Base-by-base conservation (phyloP, 2,888 invertebrate species). In the Serrognathus titanus region DNA sequence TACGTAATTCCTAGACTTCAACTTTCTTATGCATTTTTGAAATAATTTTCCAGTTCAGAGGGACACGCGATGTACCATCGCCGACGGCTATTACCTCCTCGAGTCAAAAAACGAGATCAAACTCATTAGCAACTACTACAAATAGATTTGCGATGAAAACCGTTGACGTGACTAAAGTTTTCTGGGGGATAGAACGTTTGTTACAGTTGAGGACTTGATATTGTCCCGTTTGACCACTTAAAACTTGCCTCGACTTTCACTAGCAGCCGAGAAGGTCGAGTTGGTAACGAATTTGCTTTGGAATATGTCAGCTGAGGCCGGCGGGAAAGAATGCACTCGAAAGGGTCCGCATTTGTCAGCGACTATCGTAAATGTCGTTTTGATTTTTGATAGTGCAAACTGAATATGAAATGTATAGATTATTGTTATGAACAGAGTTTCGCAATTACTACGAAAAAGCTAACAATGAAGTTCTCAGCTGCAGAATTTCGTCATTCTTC, bases 201-300 rank as follows among this genome's bases (percentile, higher is more conserved):
- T 69, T 71, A 66, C 63, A 70, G 66, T 69, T 67, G 70, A 70
- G 66, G 70, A 69, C 59, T 65, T 66, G 67, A 64, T 66, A 68
- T 69, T 31, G 64, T 63, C 65, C 64, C 66, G 66, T 68, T 53
- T 51, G 67, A 69, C 69, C 69, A 68, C 70, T 69, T 69, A 60
- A 52, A 56, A 59, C 57, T 62, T 7, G 24, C 24, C 66, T 67
- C 69, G 69, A 71, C 71, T 71, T 71, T 71, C 71, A 70, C 71
- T 69, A 66, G 24, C 24, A 6, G 24, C 7, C 24, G 63, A 60
- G 48, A 58, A 66, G 66, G 66, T 66, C 66, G 65, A 63, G 60
- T 58, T 51, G 57, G 65, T 68, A 69, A 70, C 68, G 69, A 67
- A 68, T 69, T 65, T 61, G 62, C 64, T 63, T 59, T 31, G 24